Percentiles rank a stretch among this genome's conserved stretches.
Evolutionary conservation across 2,888 invertebrate species (phyloP).

Genomic region (Morpho helenor): DNA sequence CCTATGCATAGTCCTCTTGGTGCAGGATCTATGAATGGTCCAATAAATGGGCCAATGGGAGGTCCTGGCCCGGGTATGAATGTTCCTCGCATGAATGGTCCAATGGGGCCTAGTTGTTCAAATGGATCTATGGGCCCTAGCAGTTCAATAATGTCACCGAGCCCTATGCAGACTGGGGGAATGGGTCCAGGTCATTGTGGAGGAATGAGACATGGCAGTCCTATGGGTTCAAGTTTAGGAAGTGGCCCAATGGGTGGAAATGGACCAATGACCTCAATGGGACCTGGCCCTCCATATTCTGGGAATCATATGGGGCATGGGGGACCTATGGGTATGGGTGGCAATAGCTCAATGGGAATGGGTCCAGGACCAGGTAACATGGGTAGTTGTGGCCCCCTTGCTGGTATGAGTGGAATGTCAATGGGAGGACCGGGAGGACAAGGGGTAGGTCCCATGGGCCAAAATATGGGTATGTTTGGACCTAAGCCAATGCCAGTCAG

Average conservation of each 20-base stretch:
- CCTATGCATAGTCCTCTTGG: constrained; percentile 86
- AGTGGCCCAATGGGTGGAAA: constrained; percentile 79
- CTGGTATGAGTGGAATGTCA: constrained; percentile 76
- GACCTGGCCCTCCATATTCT: constrained; percentile 70
- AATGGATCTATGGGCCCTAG: constrained; percentile 78
- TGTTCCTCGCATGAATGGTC: constrained; percentile 77
- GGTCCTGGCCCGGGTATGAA: constrained; percentile 81
- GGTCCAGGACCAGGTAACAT: constrained; percentile 71
- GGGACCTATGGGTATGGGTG: constrained; percentile 75
- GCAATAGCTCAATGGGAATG: constrained; percentile 69
- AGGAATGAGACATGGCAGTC: constrained; percentile 76
- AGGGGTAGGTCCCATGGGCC: constrained; percentile 79
- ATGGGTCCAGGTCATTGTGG: constrained; percentile 76
- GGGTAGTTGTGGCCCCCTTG: constrained; percentile 72
- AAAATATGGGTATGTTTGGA: constrained; percentile 82
- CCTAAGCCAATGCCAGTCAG: constrained; percentile 95
- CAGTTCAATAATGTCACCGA: constrained; percentile 78
- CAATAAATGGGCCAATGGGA: constrained; percentile 78
- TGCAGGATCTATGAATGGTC: constrained; percentile 76
- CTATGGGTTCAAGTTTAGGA: constrained; percentile 77
- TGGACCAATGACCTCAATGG: constrained; percentile 73
- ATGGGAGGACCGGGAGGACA: constrained; percentile 76
- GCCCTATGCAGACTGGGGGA: constrained; percentile 71
- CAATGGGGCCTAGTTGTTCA: constrained; percentile 76
- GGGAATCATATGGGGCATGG: constrained; percentile 74